These are phyloP conservation scores for Thyatira batis DNA, from an alignment of 2,888 invertebrate genomes.

Conservation along the genomic window DNA sequence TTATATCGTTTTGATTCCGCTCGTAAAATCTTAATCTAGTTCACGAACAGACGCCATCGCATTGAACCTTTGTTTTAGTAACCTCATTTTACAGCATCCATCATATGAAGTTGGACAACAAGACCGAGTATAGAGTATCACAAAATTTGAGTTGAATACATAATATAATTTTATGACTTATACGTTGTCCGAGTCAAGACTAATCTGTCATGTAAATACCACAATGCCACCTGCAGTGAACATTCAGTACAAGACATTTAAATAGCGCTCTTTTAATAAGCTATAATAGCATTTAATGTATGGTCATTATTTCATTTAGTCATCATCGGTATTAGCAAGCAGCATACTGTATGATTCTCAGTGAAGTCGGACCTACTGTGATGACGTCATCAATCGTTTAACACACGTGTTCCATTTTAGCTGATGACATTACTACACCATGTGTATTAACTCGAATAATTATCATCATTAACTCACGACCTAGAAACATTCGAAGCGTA, in stretches of 20 bases:
- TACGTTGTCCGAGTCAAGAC: neutral
- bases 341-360: conserved; percentile 9
- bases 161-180: neutral
- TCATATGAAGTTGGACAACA: no score
- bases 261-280: neutral
- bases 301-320: conserved; percentile 2
- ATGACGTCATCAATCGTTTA: conserved; percentile 24
- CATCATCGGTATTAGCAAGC: conserved; percentile 1
- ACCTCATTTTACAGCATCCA: neutral
- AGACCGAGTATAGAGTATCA: no score
- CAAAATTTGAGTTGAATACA: no score
- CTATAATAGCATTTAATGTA: neutral
- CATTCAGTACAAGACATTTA: neutral
- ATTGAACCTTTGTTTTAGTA: neutral
- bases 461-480: conserved; percentile 10
- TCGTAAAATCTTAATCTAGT: conserved; percentile 2
- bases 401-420: conserved; percentile 31
- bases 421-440: conserved; percentile 20
- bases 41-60: neutral
- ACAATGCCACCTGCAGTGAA: neutral
- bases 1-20: conserved; percentile 18
- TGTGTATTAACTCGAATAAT: conserved; percentile 8
- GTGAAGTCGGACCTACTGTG: conserved; percentile 11
- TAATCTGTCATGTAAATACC: neutral
- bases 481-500: neutral